Conservation (phyloP, 2,113 vertebrate species). For the Pseudorasbora parva region DNA sequence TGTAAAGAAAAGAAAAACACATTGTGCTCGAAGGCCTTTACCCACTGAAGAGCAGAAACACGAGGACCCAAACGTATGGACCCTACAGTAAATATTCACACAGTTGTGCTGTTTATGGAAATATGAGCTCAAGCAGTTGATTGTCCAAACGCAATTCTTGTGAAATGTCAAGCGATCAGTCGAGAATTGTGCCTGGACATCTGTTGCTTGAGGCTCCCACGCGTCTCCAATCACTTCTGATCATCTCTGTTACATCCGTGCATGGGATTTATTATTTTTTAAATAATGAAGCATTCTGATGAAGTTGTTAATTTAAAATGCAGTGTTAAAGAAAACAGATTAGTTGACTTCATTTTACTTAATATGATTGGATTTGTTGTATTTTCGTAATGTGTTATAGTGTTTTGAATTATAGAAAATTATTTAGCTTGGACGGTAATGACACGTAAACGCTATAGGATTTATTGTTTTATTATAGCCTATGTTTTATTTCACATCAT, state of each 20-base stretch:
- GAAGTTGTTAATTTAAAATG: background rate
- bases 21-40: slow-evolving; percentile 26
- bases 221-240: slow-evolving; percentile 48
- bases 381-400: background rate
- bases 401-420: background rate
- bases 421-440: background rate
- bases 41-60: background rate
- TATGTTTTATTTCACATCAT: background rate
- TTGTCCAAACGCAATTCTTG: slow-evolving; percentile 99
- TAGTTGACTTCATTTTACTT: background rate
- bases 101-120: slow-evolving; percentile 6
- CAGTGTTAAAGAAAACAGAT: background rate
- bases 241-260: background rate
- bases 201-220: slow-evolving; percentile 88
- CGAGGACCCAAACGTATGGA: slow-evolving; percentile 6
- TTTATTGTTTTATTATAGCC: background rate
- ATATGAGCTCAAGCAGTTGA: slow-evolving; percentile 75
- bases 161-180: slow-evolving; percentile 78
- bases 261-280: background rate
- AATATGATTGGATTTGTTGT: background rate
- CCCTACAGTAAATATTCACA: background rate
- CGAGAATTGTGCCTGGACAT: slow-evolving; percentile 99
- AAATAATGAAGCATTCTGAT: background rate
- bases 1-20: background rate
- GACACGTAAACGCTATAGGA: too few species aligned